phyloP scores from a whole-genome alignment of 2,797 vertebrate species.

The Eremophila alpestris region DNA sequence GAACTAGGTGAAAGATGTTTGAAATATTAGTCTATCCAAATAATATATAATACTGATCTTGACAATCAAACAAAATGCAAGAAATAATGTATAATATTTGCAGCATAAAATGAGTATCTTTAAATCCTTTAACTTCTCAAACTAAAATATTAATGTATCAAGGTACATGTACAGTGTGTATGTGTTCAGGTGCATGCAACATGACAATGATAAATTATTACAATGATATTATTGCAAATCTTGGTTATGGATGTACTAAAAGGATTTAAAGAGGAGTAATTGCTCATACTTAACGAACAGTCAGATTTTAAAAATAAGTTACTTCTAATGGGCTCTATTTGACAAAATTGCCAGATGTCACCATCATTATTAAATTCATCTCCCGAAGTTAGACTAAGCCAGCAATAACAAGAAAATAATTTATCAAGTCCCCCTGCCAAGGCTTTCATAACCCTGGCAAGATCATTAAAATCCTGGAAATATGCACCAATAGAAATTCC shows the following conservation, averaged over 20 bases:
- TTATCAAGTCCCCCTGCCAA: not conserved
- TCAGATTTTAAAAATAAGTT: not conserved
- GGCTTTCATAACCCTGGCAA: not conserved
- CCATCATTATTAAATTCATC: not conserved
- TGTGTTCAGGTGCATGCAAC: not conserved
- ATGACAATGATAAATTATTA: conserved; percentile 44
- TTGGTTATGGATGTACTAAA: conserved; percentile 42
- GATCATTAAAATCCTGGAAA: not conserved
- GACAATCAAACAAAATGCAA: conserved; percentile 24
- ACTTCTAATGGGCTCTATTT: conserved; percentile 1
- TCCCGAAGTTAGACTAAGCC: not conserved
- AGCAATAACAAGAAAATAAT: not conserved
- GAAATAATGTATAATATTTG: conserved; percentile 50
- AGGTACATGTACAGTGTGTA: not conserved
- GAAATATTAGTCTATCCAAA: conserved; percentile 58
- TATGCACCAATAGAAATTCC: not conserved
- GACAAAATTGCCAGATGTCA: conserved; percentile 29
- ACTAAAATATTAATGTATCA: conserved; percentile 31
- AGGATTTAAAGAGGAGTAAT: not conserved
- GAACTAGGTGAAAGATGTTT: conserved; percentile 47
- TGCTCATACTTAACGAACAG: conserved; percentile 20
- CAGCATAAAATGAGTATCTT: not conserved
- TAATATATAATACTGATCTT: conserved; percentile 24
- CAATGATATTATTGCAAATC: conserved; percentile 34
- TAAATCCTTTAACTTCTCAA: not conserved